A percentile compares a stretch with the other conserved stretches of the same genome.
Conservation (phyloP, 2,797 vertebrate species). For the Natrix natrix region DNA sequence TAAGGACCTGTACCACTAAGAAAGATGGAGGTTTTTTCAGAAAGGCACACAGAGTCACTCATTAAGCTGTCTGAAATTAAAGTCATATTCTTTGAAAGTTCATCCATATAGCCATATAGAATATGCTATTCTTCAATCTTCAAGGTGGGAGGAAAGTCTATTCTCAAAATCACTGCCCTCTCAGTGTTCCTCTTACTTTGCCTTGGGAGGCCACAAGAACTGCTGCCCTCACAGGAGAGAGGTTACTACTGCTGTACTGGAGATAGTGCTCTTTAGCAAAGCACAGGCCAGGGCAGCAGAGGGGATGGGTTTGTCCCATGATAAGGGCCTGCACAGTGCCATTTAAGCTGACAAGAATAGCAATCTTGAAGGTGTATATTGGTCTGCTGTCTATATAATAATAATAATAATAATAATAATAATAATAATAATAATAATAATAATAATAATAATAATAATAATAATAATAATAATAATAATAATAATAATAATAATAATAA, state of each 20-base stretch:
- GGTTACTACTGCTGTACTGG: background rate
- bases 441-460: too few relatives aligned
- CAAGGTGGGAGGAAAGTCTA: background rate
- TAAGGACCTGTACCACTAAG: background rate
- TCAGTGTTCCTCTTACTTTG: background rate
- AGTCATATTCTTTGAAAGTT: background rate
- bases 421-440: too few relatives aligned
- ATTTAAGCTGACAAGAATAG: background rate
- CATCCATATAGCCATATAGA: background rate
- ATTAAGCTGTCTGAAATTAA: background rate
- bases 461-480: too few relatives aligned
- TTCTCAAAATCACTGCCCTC: background rate
- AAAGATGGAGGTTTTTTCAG: background rate
- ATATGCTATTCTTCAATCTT: background rate
- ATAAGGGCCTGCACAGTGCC: background rate
- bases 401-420: too few relatives aligned
- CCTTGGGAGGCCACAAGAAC: background rate
- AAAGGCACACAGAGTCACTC: background rate
- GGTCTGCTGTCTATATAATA: background rate
- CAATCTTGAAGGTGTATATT: background rate
- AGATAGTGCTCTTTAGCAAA: background rate
- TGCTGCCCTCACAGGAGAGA: background rate
- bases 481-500: too few relatives aligned
- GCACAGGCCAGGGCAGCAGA: background rate
- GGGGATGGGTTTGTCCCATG: background rate